phyloP scores from a whole-genome alignment of 1,140 invertebrate species.

The Drosophila yakuba region DNA sequence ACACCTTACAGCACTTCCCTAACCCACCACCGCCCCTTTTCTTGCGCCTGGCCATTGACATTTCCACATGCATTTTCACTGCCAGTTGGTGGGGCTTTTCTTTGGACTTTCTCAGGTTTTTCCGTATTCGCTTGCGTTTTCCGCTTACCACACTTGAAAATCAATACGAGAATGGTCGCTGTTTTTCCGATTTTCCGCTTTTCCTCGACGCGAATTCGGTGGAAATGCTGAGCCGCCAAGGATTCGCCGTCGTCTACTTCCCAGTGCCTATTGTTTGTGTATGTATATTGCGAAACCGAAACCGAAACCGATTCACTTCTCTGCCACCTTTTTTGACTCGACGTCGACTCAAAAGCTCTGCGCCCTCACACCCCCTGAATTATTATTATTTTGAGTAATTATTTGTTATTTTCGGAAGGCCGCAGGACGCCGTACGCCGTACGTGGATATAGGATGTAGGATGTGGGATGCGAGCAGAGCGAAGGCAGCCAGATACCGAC shows the following conservation, averaged over 20 bases:
- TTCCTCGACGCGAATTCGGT: slow-evolving; percentile 54
- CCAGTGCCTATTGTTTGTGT: slow-evolving; percentile 84
- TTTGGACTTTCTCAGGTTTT: slow-evolving; percentile 14
- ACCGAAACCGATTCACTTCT: slow-evolving; percentile 81
- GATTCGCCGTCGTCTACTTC: slow-evolving; percentile 69
- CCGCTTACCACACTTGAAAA: slow-evolving; percentile 78
- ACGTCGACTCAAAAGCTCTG: slow-evolving; percentile 27
- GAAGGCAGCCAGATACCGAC: slow-evolving; percentile 68
- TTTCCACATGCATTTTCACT: slow-evolving; percentile 30
- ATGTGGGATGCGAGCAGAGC: slow-evolving; percentile 22
- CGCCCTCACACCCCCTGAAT: slow-evolving; percentile 1
- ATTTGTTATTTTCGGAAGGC: slow-evolving; percentile 70
- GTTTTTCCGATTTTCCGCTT: slow-evolving; percentile 43
- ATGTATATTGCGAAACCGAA: slow-evolving; percentile 85
- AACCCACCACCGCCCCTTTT: slow-evolving; percentile 20
- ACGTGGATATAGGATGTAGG: not conserved
- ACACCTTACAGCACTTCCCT: slow-evolving; percentile 14
- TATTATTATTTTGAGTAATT: slow-evolving; percentile 72
- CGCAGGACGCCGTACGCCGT: slow-evolving; percentile 24
- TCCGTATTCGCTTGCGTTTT: slow-evolving; percentile 15
- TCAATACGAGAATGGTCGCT: slow-evolving; percentile 70
- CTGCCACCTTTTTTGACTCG: slow-evolving; percentile 29
- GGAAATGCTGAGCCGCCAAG: slow-evolving; percentile 51
- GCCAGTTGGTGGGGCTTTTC: slow-evolving; percentile 43
- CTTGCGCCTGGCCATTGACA: slow-evolving; percentile 32